Percentiles rank a stretch among this genome's conserved stretches.
These are phyloP conservation scores for Girardia tigrina DNA, from an alignment of 2,888 invertebrate genomes.

Conservation along the genomic window DNA sequence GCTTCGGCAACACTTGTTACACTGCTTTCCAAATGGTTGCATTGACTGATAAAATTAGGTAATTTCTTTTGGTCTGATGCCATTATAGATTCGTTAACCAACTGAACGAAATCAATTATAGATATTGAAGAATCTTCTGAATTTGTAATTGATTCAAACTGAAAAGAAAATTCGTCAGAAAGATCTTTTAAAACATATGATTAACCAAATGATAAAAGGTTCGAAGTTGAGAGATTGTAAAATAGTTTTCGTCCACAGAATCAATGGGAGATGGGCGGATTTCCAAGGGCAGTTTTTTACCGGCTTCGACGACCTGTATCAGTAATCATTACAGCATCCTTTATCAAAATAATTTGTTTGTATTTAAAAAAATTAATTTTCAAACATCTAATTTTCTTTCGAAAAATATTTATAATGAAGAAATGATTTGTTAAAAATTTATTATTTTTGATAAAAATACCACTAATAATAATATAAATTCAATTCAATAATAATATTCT, in stretches of 20 bases:
- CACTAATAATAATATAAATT: too few relatives aligned
- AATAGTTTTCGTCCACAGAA: neutral
- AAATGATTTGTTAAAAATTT: too few relatives aligned
- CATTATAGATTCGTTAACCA: neutral
- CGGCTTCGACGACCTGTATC: too few relatives aligned
- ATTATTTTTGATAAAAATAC: too few relatives aligned
- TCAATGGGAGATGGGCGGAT: neutral
- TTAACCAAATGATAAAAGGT: neutral
- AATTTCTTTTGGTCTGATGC: neutral
- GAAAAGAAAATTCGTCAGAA: neutral
- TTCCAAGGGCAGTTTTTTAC: neutral
- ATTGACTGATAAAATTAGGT: neutral
- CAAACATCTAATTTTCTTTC: too few relatives aligned
- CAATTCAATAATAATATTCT: too few relatives aligned
- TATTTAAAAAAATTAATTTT: too few relatives aligned
- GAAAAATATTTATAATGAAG: too few relatives aligned
- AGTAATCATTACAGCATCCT: too few relatives aligned
- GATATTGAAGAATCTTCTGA: neutral
- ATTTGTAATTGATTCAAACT: neutral
- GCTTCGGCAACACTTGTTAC: slow-evolving; percentile 33
- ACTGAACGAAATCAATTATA: neutral
- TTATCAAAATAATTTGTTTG: too few relatives aligned
- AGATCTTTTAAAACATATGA: neutral
- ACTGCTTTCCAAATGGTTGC: neutral
- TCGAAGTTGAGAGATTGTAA: neutral